Evolutionary conservation across 2,888 invertebrate species (phyloP).

Genomic region (Homarus gammarus): DNA sequence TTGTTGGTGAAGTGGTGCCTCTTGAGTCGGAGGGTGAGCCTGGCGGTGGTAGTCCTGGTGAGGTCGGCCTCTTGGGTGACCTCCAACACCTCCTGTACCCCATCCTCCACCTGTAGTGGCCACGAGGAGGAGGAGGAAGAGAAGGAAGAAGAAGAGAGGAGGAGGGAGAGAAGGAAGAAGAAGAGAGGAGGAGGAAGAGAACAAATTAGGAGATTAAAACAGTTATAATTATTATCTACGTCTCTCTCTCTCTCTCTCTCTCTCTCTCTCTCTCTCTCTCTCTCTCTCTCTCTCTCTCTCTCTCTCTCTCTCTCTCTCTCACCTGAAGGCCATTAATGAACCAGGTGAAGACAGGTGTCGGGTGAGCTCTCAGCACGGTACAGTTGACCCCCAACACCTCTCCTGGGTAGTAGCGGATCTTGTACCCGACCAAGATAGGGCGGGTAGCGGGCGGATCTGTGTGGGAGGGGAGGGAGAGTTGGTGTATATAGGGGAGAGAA

Average conservation of each 20-base stretch:
- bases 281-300: conserved; percentile 12
- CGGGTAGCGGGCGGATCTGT: background rate
- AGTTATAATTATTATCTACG: too few relatives aligned
- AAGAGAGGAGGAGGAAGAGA: background rate
- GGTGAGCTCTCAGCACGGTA: conserved; percentile 56
- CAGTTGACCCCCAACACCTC: conserved; percentile 49
- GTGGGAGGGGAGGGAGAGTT: background rate
- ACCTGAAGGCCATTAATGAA: conserved; percentile 36
- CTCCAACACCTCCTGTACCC: conserved; percentile 38
- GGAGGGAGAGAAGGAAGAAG: background rate
- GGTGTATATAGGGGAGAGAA: background rate
- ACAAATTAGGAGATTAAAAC: too few relatives aligned
- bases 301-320: conserved; percentile 18
- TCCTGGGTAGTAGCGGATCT: conserved; percentile 41
- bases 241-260: background rate
- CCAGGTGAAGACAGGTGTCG: conserved; percentile 41
- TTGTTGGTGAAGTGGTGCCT: conserved; percentile 34
- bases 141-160: background rate
- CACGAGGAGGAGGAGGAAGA: background rate
- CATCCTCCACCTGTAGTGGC: background rate
- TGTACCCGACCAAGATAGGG: conserved; percentile 39
- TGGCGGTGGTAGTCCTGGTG: conserved; percentile 34
- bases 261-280: background rate
- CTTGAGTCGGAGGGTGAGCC: conserved; percentile 42
- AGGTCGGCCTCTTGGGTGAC: conserved; percentile 26